A percentile compares a stretch with the other conserved stretches of the same genome.
phyloP scores from a whole-genome alignment of 2,888 invertebrate species.

The Rhamphomyia laevipes region DNA sequence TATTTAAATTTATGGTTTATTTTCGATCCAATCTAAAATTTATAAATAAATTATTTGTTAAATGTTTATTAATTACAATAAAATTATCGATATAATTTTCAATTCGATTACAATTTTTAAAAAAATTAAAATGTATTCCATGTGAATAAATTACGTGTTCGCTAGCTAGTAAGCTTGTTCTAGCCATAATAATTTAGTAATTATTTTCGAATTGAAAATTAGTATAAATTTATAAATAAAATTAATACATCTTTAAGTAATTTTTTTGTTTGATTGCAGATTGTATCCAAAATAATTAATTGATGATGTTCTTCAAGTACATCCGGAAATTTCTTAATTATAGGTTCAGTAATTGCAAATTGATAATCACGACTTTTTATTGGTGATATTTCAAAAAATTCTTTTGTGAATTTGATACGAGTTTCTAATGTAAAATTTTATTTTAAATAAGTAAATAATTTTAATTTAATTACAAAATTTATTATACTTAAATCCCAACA shows the following conservation, averaged over 20 bases:
- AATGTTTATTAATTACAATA: background rate
- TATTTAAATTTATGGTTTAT: constrained; percentile 15
- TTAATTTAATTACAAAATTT: background rate
- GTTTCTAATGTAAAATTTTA: background rate
- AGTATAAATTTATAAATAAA: too few species aligned
- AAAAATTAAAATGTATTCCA: too few species aligned
- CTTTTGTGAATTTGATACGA: background rate
- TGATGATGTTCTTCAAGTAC: too few species aligned
- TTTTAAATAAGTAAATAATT: background rate
- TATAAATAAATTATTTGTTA: constrained; percentile 5
- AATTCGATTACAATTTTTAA: too few species aligned
- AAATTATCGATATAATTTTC: too few species aligned
- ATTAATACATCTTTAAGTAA: constrained; percentile 9
- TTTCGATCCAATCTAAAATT: constrained; percentile 10
- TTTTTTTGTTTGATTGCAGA: constrained; percentile 10
- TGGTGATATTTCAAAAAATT: background rate
- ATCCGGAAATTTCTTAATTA: background rate
- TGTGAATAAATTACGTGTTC: too few species aligned
- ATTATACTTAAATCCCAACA: background rate
- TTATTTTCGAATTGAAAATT: too few species aligned
- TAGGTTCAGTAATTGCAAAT: constrained; percentile 12
- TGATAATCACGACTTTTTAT: constrained; percentile 6
- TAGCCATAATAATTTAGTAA: too few species aligned
- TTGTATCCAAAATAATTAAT: too few species aligned
- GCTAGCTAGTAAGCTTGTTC: too few species aligned